These are phyloP conservation scores for Cryptotermes secundus DNA, from an alignment of 1,140 invertebrate species.

Conservation along the genomic window DNA sequence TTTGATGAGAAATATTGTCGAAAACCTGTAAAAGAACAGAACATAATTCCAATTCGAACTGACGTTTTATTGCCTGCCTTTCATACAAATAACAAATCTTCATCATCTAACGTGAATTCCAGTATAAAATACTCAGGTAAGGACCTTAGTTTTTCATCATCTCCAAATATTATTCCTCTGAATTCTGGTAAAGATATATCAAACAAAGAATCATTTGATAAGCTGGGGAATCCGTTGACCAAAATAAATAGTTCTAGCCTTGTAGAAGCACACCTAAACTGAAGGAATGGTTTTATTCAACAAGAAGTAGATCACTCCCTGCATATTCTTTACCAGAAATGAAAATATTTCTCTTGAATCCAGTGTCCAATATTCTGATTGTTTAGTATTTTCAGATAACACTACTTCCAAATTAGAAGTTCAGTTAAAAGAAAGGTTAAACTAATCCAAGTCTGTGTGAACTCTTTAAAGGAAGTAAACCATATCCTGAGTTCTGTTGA, in stretches of 20 bases:
- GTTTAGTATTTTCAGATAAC: too few relatives aligned
- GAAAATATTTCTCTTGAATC: not conserved
- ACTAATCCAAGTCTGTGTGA: too few relatives aligned
- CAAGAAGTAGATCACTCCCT: not conserved
- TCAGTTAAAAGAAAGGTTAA: not conserved
- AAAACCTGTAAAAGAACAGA: not conserved
- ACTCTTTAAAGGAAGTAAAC: too few relatives aligned
- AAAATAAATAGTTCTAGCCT: not conserved
- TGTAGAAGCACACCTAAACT: not conserved
- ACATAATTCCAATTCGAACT: not conserved
- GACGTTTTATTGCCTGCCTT: too few relatives aligned
- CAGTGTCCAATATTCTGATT: too few relatives aligned
- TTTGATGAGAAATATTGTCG: not conserved
- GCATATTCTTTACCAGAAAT: not conserved
- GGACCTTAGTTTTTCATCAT: too few relatives aligned
- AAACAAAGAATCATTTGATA: too few relatives aligned
- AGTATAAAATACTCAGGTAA: not conserved
- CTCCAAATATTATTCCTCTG: too few relatives aligned
- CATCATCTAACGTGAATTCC: not conserved
- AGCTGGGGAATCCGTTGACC: too few relatives aligned
- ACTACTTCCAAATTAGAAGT: not conserved
- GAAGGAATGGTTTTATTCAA: not conserved
- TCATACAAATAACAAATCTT: too few relatives aligned
- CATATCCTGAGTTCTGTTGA: too few relatives aligned
- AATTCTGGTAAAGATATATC: too few relatives aligned